A percentile compares a stretch with the other conserved stretches of the same genome.
phyloP scores from a whole-genome alignment of 2,797 vertebrate species.

The Phaenicophaeus curvirostris region DNA sequence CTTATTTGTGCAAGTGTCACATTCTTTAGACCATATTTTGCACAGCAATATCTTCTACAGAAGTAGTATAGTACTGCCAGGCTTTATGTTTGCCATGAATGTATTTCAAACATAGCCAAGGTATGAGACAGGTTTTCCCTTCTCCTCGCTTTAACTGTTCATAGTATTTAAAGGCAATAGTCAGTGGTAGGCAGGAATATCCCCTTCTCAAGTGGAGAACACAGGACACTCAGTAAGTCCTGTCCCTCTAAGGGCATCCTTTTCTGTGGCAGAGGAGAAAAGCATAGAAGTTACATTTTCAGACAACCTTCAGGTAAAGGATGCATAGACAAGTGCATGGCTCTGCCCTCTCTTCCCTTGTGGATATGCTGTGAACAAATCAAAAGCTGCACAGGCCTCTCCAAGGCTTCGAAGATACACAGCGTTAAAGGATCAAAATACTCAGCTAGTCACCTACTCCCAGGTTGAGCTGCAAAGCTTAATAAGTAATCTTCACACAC shows the following conservation, averaged over 20 bases:
- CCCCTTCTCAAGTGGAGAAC: not conserved
- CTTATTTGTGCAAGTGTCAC: conserved; percentile 2
- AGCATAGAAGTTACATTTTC: not conserved
- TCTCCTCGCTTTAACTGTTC: not conserved
- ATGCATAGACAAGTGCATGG: not conserved
- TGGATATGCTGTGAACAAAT: not conserved
- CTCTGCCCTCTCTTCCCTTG: not conserved
- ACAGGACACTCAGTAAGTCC: not conserved
- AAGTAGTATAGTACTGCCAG: not conserved
- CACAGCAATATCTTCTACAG: not conserved
- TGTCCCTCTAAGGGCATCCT: not conserved
- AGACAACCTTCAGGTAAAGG: not conserved
- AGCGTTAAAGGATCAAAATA: not conserved
- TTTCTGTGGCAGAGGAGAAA: not conserved
- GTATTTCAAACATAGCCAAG: not conserved
- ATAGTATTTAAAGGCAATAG: not conserved
- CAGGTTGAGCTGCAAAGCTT: not conserved
- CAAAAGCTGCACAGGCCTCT: not conserved
- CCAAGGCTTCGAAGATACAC: not conserved
- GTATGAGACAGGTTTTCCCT: not conserved
- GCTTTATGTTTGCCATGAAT: not conserved
- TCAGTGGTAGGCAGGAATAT: not conserved
- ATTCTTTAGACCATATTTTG: not conserved
- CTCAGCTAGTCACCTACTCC: not conserved
- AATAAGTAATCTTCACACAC: not conserved